Base-by-base conservation (phyloP, 2,113 vertebrate species). In the Lontra canadensis region DNA sequence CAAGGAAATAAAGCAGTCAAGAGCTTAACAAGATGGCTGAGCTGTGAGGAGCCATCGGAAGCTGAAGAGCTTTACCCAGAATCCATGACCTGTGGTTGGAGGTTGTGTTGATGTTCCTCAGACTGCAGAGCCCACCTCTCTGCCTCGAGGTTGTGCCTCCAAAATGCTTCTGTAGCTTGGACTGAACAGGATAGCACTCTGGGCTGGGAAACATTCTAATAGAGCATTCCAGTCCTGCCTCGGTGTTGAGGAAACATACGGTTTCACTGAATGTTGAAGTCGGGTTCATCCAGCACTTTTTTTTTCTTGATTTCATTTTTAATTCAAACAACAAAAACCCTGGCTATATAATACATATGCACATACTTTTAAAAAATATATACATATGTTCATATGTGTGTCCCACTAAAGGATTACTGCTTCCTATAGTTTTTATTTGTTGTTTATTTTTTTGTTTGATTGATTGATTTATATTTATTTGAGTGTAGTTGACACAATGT, bases 301-400 rank as follows among this genome's bases (percentile, higher is more conserved):
- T 69, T 59, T 63, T 76, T 39, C 52, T 42, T 80, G 23, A 91
- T 74, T 97, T 94, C 47, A 84, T 57, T 94, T 96, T 26, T 88
- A 94, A 84, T n/a, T 76, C 31, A 82, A 82, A 94, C 44, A 81
- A 61, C 7, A 49, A 59, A 83, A 88, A 8, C 55, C 20, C 39
- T 59, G 59, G 13, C 44, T 80, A 25, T 34, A 1, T 52, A 39
- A 57, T 39, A 52, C 21, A 52, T 65, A n/a, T 63, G 20, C 10
- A 61, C n/a, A 17, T 79, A 69, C 59, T 61, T 59, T 59, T 8
- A 25, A 59, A 59, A 59, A 59, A 59, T 59, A 57, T 3, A 15
- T 63, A 65, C 42, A 25, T 61, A 25, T 47, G 26, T 76, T 67
- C 42, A 61, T 59, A 31, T 61, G 6, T 39, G 13, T 12, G 4